These are phyloP conservation scores for Platysteira castanea DNA, from an alignment of 2,113 vertebrate species.

Conservation along the genomic window DNA sequence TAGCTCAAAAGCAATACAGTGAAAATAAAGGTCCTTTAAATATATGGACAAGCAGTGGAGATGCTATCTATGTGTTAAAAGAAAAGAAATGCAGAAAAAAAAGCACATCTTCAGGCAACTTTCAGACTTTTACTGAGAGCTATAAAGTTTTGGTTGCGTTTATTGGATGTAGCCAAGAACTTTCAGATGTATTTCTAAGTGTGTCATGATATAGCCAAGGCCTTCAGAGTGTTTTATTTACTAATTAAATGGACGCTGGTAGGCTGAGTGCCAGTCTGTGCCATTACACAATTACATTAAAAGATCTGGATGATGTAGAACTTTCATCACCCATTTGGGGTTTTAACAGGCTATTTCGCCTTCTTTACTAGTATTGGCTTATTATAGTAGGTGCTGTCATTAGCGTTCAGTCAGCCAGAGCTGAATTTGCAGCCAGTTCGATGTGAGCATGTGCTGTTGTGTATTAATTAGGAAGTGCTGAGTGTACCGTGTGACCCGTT, in stretches of 20 bases:
- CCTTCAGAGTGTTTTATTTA: slow-evolving; percentile 25
- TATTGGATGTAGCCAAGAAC: background rate
- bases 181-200: background rate
- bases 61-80: background rate
- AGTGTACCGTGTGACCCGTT: slow-evolving; percentile 40
- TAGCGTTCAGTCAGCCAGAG: background rate
- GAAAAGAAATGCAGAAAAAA: background rate
- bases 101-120: background rate
- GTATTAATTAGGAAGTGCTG: slow-evolving; percentile 64
- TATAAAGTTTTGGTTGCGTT: background rate
- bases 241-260: slow-evolving; percentile 20
- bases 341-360: background rate
- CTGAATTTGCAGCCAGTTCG: slow-evolving; percentile 13
- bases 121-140: background rate
- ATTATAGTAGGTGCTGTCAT: slow-evolving; percentile 10
- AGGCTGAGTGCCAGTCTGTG: slow-evolving; percentile 26
- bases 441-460: slow-evolving; percentile 7
- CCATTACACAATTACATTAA: slow-evolving; percentile 17
- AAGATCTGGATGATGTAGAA: slow-evolving; percentile 3
- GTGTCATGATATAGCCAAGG: background rate
- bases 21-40: background rate
- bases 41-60: background rate
- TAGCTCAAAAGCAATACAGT: background rate
- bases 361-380: slow-evolving; percentile 21
- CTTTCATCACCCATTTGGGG: slow-evolving; percentile 29